Base-by-base conservation (phyloP, 2,113 vertebrate genomes). In the Sula dactylatra region DNA sequence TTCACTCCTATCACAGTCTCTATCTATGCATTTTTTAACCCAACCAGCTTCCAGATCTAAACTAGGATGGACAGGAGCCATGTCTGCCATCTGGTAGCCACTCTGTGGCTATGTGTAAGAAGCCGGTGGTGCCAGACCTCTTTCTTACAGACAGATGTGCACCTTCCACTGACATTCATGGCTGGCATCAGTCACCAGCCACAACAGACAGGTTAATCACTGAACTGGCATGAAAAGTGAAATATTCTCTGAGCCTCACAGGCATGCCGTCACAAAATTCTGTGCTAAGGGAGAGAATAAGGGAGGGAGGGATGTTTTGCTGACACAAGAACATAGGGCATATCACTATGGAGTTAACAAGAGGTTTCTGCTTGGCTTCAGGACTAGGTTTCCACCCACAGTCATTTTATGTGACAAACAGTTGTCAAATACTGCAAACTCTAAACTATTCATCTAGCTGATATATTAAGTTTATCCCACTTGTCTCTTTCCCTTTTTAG, bases 241-340 rank as follows among this genome's bases (percentile, higher is more conserved):
- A 44, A 52, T 4, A 4, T 38, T 61, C 44, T 56, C 27, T 0
- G 0, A 78, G 42, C 5, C 6, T 20, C 1, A 21, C 14, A 47
- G 67, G 7, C 22, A 13, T 44, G 7, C 3, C 5, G 24, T 32
- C 3, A 0, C 1, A 4, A 44, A 32, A 56, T 72, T n/a, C 44
- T 58, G 20, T 13, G 3, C 45, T 24, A 22, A 19, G 7, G 6
- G 10, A 42, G 20, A 61, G 12, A 26, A 34, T 44, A 74, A 47
- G 18, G 6, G 22, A 56, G 11, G 4, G 14, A 21, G 24, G 6
- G 11, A 45, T 79, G 20, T 67, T 14, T 71, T 82, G 19, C 21
- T 59, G 24, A 59, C 36, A 25, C 10, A 16, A 34, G 31, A 78
- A 18, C 29, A 11, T 8, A 31, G 22, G 17, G 2, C 4, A 11